These are phyloP conservation scores for Sander vitreus DNA, from an alignment of 2,113 vertebrate genomes.

Conservation along the genomic window DNA sequence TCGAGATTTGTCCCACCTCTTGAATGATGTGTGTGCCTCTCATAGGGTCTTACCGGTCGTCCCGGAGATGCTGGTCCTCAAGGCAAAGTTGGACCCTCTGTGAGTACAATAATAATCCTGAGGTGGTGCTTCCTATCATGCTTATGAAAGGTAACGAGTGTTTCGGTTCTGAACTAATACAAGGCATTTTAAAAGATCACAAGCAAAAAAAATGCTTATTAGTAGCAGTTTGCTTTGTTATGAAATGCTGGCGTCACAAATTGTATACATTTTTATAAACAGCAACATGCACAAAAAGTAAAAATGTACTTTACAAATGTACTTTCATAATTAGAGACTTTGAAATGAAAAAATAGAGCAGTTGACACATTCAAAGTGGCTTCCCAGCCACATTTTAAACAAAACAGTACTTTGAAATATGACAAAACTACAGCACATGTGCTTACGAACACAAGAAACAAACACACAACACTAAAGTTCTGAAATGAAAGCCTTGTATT, in stretches of 20 bases:
- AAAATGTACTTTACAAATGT: not conserved
- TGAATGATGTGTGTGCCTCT: constrained; percentile 46
- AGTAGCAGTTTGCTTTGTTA: not conserved
- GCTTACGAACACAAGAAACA: not conserved
- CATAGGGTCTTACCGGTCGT: constrained; percentile 95
- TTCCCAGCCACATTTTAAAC: not conserved
- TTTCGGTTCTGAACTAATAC: not conserved
- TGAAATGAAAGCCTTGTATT: not conserved
- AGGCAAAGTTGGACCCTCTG: constrained; percentile 94
- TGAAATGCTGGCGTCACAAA: not conserved
- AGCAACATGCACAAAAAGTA: not conserved
- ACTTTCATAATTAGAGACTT: not conserved
- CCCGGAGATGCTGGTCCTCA: constrained; percentile 96
- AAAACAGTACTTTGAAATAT: not conserved
- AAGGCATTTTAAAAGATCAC: not conserved
- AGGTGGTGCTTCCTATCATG: not conserved
- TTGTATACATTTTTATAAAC: not conserved
- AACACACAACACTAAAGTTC: not conserved
- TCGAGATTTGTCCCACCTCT: not conserved
- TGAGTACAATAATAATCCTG: constrained; percentile 82
- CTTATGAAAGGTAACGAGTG: not conserved
- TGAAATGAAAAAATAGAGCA: not conserved
- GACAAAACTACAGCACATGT: not conserved
- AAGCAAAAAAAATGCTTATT: not conserved
- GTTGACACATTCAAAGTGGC: not conserved